Evolutionary conservation across 2,113 vertebrate species (phyloP).

Genomic region (Plestiodon gilberti): DNA sequence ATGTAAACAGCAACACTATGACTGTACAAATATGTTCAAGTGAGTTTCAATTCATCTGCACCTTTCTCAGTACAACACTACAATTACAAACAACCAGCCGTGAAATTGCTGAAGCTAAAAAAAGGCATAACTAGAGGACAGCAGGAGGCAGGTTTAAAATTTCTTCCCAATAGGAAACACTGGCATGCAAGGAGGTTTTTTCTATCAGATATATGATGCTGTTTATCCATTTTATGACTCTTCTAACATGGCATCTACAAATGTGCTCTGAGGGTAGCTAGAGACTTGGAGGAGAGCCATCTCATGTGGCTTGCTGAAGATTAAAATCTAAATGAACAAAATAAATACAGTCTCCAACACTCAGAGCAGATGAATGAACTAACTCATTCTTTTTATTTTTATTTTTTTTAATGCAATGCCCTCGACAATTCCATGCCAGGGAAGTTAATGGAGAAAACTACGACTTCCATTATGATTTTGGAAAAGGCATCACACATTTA

Average conservation of each 20-base stretch:
- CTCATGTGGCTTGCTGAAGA: not conserved
- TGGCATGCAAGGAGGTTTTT: not conserved
- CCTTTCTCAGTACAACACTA: not conserved
- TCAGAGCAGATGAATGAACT: not conserved
- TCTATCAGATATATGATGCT: not conserved
- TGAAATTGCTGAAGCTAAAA: not conserved
- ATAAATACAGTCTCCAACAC: slow-evolving; percentile 29
- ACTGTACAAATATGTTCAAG: not conserved
- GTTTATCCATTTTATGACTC: not conserved
- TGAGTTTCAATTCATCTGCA: not conserved
- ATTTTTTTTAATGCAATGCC: slow-evolving; percentile 17
- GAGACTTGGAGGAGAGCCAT: not conserved
- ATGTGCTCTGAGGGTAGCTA: not conserved
- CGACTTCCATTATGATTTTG: not conserved
- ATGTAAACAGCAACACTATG: too few relatives aligned
- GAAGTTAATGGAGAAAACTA: not conserved
- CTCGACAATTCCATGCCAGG: not conserved
- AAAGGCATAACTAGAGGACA: not conserved
- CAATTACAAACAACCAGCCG: not conserved
- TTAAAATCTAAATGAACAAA: slow-evolving; percentile 25
- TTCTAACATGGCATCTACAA: not conserved
- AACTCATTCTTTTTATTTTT: not conserved
- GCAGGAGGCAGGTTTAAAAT: not conserved
- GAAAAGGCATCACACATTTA: not conserved
- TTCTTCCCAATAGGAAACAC: not conserved